Percentiles rank a stretch among this genome's conserved stretches.
Conservation (phyloP, 2,797 vertebrate species). For the Steatocranus sp. region DNA sequence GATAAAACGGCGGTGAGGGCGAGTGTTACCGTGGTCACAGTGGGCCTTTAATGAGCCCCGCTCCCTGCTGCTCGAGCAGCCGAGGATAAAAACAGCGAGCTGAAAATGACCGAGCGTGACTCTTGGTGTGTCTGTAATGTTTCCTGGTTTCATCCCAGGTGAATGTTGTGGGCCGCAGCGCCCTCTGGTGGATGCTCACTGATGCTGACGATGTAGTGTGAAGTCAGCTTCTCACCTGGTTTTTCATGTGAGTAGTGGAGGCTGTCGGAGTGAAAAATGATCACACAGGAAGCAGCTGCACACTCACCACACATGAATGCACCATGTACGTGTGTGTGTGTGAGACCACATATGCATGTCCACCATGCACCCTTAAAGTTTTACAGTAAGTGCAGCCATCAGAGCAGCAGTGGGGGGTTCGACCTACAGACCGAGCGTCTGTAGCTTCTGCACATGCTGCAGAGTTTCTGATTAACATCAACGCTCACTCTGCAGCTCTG, state of each 20-base stretch:
- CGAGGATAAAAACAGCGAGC: not conserved
- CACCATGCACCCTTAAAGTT: not conserved
- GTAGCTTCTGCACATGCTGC: not conserved
- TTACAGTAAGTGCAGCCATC: not conserved
- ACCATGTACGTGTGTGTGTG: not conserved
- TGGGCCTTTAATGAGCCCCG: not conserved
- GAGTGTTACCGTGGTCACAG: not conserved
- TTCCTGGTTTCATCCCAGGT: not conserved
- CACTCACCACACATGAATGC: not conserved
- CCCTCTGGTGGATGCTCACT: slow-evolving; percentile 35
- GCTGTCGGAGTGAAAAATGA: not conserved
- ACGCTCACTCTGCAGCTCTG: not conserved
- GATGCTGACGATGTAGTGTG: not conserved
- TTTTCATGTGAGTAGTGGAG: not conserved
- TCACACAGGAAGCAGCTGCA: slow-evolving; percentile 58
- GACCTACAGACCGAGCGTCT: not conserved
- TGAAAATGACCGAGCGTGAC: not conserved
- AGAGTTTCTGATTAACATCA: not conserved
- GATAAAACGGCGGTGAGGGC: not conserved
- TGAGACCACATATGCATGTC: not conserved
- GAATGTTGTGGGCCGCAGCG: not conserved
- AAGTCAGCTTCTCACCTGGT: not conserved
- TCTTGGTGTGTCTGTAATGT: not conserved
- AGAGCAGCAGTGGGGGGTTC: not conserved
- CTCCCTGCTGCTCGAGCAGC: not conserved